Conservation (phyloP, 2,113 vertebrate species). For the Stigmatopora argus region DNA sequence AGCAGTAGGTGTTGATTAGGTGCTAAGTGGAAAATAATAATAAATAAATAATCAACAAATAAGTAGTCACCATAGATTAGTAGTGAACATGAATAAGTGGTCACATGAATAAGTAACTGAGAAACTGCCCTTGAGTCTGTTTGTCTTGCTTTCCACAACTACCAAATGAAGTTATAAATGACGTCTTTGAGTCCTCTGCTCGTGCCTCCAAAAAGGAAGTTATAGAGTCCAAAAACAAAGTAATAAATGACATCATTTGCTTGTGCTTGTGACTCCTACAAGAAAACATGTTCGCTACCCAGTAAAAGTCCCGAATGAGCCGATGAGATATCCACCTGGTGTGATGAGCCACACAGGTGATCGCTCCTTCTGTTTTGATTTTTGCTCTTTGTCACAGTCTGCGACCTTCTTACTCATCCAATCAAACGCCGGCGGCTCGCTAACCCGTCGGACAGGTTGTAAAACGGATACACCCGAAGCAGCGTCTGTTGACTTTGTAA, state of each 20-base stretch:
- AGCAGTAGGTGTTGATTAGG: no score
- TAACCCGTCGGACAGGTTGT: constrained; percentile 52
- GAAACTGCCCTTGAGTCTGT: no score
- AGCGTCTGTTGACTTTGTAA: constrained; percentile 41
- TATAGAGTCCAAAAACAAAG: constrained; percentile 8
- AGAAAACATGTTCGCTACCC: neutral
- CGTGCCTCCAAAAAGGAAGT: neutral
- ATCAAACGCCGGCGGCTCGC: neutral
- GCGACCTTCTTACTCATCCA: constrained; percentile 3
- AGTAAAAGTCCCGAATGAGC: neutral
- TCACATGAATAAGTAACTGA: no score
- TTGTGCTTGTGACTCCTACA: neutral
- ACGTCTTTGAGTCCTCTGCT: no score
- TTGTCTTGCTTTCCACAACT: no score
- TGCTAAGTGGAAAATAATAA: no score
- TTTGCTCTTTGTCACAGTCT: constrained; percentile 36
- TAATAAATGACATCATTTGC: neutral
- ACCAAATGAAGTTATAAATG: no score
- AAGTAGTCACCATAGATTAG: no score
- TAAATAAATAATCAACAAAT: no score
- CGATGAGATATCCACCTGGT: neutral
- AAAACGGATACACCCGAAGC: constrained; percentile 47
- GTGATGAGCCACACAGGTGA: constrained; percentile 14
- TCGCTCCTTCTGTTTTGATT: constrained; percentile 13
- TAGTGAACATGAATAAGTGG: no score